Conservation (phyloP, 2,888 invertebrate genomes). For the Drosophila mercatorum region DNA sequence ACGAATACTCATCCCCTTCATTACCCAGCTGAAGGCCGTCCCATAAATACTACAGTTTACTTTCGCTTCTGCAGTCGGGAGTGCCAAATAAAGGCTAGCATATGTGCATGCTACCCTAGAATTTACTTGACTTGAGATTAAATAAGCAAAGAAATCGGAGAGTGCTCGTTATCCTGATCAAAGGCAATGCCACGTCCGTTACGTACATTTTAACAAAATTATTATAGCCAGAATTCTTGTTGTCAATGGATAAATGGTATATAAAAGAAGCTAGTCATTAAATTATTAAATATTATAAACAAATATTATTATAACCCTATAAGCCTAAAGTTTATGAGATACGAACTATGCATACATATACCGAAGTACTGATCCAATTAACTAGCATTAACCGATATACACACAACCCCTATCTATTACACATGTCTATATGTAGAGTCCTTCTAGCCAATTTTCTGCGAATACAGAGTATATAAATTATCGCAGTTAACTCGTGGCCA, state of each 20-base stretch:
- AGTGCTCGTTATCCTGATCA: too few species aligned
- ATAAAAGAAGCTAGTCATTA: too few species aligned
- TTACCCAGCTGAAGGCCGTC: not conserved
- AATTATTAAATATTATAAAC: too few species aligned
- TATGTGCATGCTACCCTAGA: not conserved
- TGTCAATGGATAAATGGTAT: too few species aligned
- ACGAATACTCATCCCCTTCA: constrained; percentile 10
- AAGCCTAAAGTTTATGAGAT: not conserved
- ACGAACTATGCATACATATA: not conserved
- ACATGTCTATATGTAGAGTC: not conserved
- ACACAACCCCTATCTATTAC: too few species aligned
- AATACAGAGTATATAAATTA: constrained; percentile 41
- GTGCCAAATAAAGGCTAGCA: too few species aligned
- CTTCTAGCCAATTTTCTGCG: not conserved
- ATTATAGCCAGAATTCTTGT: too few species aligned
- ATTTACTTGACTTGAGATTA: not conserved
- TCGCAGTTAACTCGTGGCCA: constrained; percentile 20
- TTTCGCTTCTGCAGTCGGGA: not conserved
- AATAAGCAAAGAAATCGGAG: not conserved
- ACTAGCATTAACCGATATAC: not conserved
- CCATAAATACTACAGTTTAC: constrained; percentile 36
- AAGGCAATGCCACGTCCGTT: too few species aligned
- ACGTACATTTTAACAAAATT: too few species aligned
- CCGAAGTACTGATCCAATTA: not conserved
- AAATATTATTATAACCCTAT: too few species aligned